Evolutionary conservation across 2,113 vertebrate species (phyloP).

Genomic region (Myotis yumanensis): DNA sequence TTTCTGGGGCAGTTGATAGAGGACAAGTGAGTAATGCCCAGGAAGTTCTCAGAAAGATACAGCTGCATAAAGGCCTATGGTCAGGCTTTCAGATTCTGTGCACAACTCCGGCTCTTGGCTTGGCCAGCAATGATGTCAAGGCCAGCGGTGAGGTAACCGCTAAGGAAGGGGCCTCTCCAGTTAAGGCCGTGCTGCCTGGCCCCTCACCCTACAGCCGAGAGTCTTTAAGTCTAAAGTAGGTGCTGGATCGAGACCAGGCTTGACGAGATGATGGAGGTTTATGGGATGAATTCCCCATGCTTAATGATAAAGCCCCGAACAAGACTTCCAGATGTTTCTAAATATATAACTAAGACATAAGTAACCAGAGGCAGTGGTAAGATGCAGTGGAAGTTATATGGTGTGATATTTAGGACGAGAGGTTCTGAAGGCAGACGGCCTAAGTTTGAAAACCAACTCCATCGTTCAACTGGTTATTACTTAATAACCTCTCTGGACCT

Average conservation of each 20-base stretch:
- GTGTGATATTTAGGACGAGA: background rate
- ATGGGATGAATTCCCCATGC: background rate
- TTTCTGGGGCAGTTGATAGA: conserved; percentile 22
- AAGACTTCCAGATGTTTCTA: conserved; percentile 20
- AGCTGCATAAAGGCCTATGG: conserved; percentile 25
- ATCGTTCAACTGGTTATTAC: background rate
- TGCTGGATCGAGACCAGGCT: background rate
- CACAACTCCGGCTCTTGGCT: conserved; percentile 42
- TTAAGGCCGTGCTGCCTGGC: background rate
- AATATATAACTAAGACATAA: background rate
- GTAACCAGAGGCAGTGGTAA: background rate
- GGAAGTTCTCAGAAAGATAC: conserved; percentile 61
- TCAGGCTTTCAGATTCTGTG: conserved; percentile 55
- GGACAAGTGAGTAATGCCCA: conserved; percentile 61
- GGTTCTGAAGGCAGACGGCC: background rate
- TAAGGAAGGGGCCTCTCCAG: background rate
- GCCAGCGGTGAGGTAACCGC: background rate
- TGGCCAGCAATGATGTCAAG: conserved; percentile 11
- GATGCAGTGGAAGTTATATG: background rate
- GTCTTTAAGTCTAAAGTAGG: background rate
- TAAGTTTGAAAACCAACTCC: background rate
- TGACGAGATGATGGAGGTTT: background rate
- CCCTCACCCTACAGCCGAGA: background rate
- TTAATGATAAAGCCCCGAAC: background rate
- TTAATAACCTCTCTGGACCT: background rate